phyloP scores from a whole-genome alignment of 2,888 invertebrate genomes.

The Catonia carolina region DNA sequence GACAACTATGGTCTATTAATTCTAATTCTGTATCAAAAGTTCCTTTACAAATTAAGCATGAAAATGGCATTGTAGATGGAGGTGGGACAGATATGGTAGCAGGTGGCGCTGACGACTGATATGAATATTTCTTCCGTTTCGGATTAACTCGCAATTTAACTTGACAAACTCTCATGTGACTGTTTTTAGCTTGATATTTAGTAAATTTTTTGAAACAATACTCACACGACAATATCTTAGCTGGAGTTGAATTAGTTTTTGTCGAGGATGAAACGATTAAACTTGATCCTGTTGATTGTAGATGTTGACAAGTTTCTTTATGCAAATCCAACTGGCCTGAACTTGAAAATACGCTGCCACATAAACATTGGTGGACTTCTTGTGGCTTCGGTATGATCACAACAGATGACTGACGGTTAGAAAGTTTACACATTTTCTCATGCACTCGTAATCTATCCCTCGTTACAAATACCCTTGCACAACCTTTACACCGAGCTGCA shows the following conservation, averaged over 20 bases:
- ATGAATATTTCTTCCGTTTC: background rate
- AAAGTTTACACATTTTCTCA: background rate
- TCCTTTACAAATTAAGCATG: background rate
- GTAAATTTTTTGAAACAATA: slow-evolving; percentile 19
- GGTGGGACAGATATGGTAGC: background rate
- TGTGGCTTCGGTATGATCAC: background rate
- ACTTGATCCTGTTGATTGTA: background rate
- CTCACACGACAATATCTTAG: slow-evolving; percentile 3
- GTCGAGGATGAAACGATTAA: background rate
- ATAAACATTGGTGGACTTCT: background rate
- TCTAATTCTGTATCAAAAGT: no score
- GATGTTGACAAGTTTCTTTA: background rate
- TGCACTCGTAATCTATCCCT: background rate
- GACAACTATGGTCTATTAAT: no score
- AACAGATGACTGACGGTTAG: background rate
- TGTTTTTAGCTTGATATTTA: slow-evolving; percentile 11
- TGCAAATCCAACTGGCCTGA: background rate
- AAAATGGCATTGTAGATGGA: background rate
- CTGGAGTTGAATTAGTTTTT: background rate
- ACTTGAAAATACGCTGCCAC: background rate
- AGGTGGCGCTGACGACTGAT: background rate
- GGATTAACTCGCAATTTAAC: slow-evolving; percentile 2
- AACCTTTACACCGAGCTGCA: background rate
- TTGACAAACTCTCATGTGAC: slow-evolving; percentile 19
- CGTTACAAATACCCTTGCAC: background rate